Evolutionary conservation across 1,140 invertebrate genomes (phyloP).

Genomic region (Bombus impatiens): DNA sequence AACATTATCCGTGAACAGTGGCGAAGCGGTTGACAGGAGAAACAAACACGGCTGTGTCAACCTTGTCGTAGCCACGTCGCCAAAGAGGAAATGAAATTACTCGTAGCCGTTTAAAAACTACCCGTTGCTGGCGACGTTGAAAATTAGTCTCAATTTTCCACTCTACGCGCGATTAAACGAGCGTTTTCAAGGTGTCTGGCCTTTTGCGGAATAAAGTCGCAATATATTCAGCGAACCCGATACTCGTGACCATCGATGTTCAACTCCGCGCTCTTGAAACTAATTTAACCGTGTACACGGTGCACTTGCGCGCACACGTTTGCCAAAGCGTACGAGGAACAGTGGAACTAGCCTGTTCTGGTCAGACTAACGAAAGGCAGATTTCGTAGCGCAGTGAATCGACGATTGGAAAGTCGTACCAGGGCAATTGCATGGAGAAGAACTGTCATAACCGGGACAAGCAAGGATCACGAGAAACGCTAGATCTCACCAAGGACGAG

Average conservation of each 20-base stretch:
- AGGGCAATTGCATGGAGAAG: background rate
- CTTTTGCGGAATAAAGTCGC: background rate
- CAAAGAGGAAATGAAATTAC: constrained; percentile 23
- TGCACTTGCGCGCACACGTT: no score
- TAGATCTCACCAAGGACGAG: no score
- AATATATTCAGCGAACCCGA: background rate
- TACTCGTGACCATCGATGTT: background rate
- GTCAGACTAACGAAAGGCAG: background rate
- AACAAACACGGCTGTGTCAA: background rate
- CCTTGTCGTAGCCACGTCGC: background rate
- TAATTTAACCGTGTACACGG: background rate
- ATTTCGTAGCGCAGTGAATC: background rate
- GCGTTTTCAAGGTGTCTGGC: background rate
- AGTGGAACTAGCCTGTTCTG: background rate
- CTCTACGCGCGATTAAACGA: background rate
- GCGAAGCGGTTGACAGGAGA: constrained; percentile 1
- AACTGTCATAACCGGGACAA: background rate
- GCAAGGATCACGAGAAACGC: no score
- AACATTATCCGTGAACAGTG: constrained; percentile 12
- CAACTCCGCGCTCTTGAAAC: no score
- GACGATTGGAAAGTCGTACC: background rate
- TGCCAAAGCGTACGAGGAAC: background rate
- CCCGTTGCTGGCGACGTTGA: background rate
- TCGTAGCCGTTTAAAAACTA: background rate
- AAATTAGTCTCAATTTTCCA: background rate